These are phyloP conservation scores for Sesamia inferens DNA, from an alignment of 2,888 invertebrate species.

Conservation along the genomic window DNA sequence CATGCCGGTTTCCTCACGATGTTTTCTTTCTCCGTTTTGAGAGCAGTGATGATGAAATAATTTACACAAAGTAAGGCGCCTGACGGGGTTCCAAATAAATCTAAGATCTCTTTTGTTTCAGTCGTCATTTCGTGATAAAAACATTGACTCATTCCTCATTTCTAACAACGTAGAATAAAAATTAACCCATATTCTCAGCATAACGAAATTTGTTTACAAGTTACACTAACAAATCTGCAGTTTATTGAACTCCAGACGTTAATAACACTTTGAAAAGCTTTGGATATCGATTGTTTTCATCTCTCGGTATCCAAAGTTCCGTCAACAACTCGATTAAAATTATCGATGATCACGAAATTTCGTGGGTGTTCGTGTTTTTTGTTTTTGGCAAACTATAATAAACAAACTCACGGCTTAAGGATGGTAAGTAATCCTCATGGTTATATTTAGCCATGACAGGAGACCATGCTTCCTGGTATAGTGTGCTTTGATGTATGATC, in stretches of 20 bases:
- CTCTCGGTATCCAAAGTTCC: slow-evolving; percentile 29
- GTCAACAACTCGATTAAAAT: slow-evolving; percentile 55
- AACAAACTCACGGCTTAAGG: slow-evolving; percentile 27
- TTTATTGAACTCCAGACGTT: slow-evolving; percentile 28
- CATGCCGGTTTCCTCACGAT: too few relatives aligned
- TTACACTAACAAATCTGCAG: slow-evolving; percentile 4
- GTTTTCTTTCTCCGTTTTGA: too few relatives aligned
- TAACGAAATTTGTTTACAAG: slow-evolving; percentile 19
- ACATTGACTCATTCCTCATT: slow-evolving; percentile 17
- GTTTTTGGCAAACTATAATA: slow-evolving; percentile 40
- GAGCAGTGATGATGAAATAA: too few relatives aligned
- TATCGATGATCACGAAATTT: slow-evolving; percentile 49
- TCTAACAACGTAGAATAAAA: slow-evolving; percentile 7
- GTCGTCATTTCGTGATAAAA: slow-evolving; percentile 6
- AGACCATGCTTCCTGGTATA: slow-evolving; percentile 65
- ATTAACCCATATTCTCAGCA: slow-evolving; percentile 18
- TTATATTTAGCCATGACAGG: slow-evolving; percentile 56
- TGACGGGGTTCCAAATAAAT: too few relatives aligned
- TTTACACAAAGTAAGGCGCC: too few relatives aligned
- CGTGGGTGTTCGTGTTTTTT: slow-evolving; percentile 38
- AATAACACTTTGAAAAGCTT: slow-evolving; percentile 20
- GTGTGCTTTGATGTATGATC: slow-evolving; percentile 66
- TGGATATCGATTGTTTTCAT: slow-evolving; percentile 38
- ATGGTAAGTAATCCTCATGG: slow-evolving; percentile 37
- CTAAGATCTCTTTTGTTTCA: neutral